Conservation (phyloP, 1,140 invertebrate genomes). For the Archegozetes longisetosus region DNA sequence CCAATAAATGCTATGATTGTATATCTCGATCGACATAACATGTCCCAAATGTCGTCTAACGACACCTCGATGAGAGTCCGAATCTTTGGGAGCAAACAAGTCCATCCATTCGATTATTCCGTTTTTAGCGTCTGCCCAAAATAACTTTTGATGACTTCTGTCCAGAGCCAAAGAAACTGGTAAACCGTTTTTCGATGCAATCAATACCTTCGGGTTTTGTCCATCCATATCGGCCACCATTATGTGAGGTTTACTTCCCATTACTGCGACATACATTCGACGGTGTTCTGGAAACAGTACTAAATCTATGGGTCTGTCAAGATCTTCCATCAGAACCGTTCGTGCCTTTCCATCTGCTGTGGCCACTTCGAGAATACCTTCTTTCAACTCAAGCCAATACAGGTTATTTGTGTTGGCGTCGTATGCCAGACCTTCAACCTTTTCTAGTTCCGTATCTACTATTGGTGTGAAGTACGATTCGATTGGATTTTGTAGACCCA, state of each 20-base stretch:
- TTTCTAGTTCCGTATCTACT: neutral
- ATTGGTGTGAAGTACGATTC: neutral
- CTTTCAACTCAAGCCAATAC: constrained; percentile 32
- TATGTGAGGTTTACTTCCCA: constrained; percentile 15
- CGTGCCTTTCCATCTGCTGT: constrained; percentile 28
- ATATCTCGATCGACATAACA: constrained; percentile 27
- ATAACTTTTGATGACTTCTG: constrained; percentile 11
- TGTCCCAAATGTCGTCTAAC: neutral
- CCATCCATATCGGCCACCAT: constrained; percentile 20
- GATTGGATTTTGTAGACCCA: neutral
- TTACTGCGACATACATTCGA: constrained; percentile 17
- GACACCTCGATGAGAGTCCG: no score
- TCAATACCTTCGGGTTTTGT: neutral
- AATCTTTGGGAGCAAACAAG: neutral
- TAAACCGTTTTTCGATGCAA: neutral
- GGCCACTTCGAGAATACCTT: constrained; percentile 29
- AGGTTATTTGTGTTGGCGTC: constrained; percentile 34
- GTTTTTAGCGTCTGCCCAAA: constrained; percentile 19
- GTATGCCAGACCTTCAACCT: constrained; percentile 28
- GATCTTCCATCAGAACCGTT: constrained; percentile 18
- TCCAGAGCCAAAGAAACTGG: constrained; percentile 15
- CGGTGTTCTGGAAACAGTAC: constrained; percentile 13
- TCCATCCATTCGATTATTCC: constrained; percentile 18
- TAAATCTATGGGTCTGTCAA: constrained; percentile 18
- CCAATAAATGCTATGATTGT: constrained; percentile 30